Conservation (phyloP, 2,113 vertebrate species). For the Phainopepla nitens region DNA sequence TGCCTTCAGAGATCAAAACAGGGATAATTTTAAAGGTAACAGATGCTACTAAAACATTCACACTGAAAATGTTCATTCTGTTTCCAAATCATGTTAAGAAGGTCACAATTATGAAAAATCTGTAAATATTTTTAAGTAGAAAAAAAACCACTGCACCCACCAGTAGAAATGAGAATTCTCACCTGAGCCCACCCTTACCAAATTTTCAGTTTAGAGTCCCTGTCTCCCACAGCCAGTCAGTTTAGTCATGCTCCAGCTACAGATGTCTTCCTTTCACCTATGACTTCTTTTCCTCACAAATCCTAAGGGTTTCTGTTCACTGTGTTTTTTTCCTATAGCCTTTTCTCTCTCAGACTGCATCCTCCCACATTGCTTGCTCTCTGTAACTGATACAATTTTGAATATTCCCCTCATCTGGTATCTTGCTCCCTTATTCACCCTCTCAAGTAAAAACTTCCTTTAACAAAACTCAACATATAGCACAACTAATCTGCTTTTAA, state of each 20-base stretch:
- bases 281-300: background rate
- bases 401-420: background rate
- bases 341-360: background rate
- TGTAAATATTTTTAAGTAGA: background rate
- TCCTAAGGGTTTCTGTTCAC: background rate
- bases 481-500: background rate
- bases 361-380: background rate
- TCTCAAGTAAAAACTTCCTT: background rate
- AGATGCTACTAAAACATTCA: background rate
- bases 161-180: background rate
- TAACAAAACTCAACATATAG: background rate
- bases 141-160: background rate
- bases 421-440: background rate
- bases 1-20: background rate
- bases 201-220: background rate
- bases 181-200: background rate
- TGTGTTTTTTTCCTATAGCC: background rate
- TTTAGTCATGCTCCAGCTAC: background rate
- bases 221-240: background rate
- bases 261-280: background rate
- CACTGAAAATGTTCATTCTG: background rate
- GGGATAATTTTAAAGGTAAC: background rate
- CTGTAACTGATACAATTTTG: background rate
- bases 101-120: background rate
- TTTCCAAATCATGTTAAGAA: background rate